These are phyloP conservation scores for Litocranius walleri DNA, from an alignment of 2,113 vertebrate genomes.

Conservation along the genomic window DNA sequence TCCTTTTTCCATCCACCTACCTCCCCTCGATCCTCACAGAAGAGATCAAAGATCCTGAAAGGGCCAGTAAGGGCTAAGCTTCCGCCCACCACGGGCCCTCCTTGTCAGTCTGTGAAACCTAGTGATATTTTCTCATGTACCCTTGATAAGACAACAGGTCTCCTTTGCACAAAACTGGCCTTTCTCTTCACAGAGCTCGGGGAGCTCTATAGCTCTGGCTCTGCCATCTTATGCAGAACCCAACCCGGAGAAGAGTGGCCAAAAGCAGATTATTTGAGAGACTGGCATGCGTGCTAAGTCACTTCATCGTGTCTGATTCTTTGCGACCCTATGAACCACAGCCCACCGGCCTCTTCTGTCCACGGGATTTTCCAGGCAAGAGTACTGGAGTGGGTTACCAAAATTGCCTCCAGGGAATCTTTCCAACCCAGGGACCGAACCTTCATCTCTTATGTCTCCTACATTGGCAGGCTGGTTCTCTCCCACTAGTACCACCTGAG, in stretches of 20 bases:
- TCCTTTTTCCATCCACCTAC: neutral
- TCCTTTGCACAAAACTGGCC: neutral
- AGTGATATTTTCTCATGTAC: neutral
- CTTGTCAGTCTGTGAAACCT: neutral
- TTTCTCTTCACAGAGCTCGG: neutral
- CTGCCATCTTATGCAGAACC: neutral
- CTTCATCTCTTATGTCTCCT: neutral
- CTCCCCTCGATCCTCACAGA: neutral
- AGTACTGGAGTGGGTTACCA: neutral
- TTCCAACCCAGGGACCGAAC: neutral
- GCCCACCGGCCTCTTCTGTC: neutral
- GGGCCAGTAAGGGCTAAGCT: neutral
- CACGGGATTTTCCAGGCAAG: neutral
- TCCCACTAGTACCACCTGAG: neutral
- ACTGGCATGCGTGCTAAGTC: neutral
- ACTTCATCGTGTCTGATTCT: accelerated
- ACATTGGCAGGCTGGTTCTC: neutral
- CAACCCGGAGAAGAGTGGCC: neutral
- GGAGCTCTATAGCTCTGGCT: neutral
- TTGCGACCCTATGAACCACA: neutral
- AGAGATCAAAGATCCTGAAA: neutral
- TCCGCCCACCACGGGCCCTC: neutral
- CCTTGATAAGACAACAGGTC: neutral
- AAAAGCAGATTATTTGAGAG: neutral
- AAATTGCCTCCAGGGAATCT: neutral